phyloP scores from a whole-genome alignment of 2,113 vertebrate genomes.

The Marmota flaviventris region DNA sequence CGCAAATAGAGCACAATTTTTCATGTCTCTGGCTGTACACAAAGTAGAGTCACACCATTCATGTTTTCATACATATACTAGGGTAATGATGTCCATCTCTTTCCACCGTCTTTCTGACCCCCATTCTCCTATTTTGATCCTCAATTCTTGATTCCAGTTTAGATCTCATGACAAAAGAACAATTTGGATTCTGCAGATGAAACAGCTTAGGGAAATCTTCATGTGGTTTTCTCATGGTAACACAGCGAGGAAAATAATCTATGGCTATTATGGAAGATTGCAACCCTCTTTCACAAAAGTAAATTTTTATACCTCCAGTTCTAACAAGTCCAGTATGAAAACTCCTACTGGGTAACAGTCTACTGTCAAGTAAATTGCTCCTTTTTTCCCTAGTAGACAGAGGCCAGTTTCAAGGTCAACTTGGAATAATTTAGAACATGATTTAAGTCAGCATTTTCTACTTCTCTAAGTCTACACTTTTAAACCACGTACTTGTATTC shows the following conservation, averaged over 20 bases:
- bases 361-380: not conserved
- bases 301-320: not conserved
- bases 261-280: not conserved
- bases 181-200: not conserved
- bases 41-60: too few relatives aligned
- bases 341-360: not conserved
- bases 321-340: not conserved
- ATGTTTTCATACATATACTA: too few relatives aligned
- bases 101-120: too few relatives aligned
- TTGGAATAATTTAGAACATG: not conserved
- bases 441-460: not conserved
- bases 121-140: not conserved
- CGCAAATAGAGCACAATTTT: too few relatives aligned
- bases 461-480: not conserved
- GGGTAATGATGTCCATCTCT: too few relatives aligned
- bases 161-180: not conserved
- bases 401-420: not conserved
- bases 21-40: too few relatives aligned
- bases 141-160: not conserved
- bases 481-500: not conserved
- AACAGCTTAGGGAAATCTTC: not conserved
- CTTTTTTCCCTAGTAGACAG: not conserved
- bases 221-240: not conserved
- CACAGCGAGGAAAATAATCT: not conserved
- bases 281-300: not conserved